These are phyloP conservation scores for Trimorus sp. DNA, from an alignment of 2,888 invertebrate genomes.

Conservation along the genomic window DNA sequence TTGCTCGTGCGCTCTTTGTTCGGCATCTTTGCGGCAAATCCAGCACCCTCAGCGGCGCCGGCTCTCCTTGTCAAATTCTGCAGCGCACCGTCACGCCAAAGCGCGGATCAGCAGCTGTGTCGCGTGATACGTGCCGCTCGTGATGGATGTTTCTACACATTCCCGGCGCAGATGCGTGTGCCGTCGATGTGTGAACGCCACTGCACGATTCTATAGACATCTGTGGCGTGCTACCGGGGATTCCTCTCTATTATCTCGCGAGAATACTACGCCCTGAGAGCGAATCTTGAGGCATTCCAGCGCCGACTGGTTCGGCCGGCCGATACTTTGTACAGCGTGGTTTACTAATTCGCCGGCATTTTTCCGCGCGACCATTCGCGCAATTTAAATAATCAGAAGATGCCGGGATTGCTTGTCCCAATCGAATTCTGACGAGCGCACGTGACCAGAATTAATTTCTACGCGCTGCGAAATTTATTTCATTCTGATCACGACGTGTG, in stretches of 20 bases:
- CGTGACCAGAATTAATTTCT: too few species aligned
- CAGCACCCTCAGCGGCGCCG: slow-evolving; percentile 39
- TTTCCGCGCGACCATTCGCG: background rate
- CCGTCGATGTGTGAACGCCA: slow-evolving; percentile 20
- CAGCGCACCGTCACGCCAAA: slow-evolving; percentile 68
- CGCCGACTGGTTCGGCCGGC: slow-evolving; percentile 16
- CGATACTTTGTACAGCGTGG: slow-evolving; percentile 5
- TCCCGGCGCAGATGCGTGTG: slow-evolving; percentile 48
- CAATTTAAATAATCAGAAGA: too few species aligned
- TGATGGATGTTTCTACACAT: slow-evolving; percentile 74
- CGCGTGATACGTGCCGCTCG: slow-evolving; percentile 69
- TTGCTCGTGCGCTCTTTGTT: slow-evolving; percentile 24
- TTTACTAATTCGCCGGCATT: slow-evolving; percentile 8
- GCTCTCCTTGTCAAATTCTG: slow-evolving; percentile 55
- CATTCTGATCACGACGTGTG: too few species aligned
- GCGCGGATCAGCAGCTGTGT: slow-evolving; percentile 71
- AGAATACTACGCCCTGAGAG: slow-evolving; percentile 32
- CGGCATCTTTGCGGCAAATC: slow-evolving; percentile 41
- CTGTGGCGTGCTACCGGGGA: slow-evolving; percentile 49
- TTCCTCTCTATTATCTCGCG: slow-evolving; percentile 53
- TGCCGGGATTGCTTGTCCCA: too few species aligned
- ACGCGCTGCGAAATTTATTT: too few species aligned
- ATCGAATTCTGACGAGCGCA: too few species aligned
- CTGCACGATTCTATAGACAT: slow-evolving; percentile 41
- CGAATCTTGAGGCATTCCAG: slow-evolving; percentile 34